Evolutionary conservation across 2,888 invertebrate genomes (phyloP).

Genomic region (Fragum whitleyi): DNA sequence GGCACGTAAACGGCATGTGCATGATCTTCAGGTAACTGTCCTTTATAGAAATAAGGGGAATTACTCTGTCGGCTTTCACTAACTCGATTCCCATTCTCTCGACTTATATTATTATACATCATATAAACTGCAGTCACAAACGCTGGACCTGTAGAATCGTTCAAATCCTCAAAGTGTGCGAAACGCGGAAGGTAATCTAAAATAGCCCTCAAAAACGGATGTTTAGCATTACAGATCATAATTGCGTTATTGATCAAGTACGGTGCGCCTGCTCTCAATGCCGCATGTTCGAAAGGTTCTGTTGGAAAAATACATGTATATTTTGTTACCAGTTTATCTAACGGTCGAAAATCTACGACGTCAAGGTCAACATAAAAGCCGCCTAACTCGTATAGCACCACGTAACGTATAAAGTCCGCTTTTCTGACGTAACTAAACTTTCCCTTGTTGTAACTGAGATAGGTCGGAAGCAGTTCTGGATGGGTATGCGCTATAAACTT

Average conservation of each 20-base stretch:
- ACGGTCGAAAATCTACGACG: conserved; percentile 70
- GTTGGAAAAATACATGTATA: conserved; percentile 70
- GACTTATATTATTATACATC: not conserved
- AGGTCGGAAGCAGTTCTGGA: conserved; percentile 56
- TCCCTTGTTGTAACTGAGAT: not conserved
- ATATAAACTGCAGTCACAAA: conserved; percentile 51
- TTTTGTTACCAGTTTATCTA: conserved; percentile 62
- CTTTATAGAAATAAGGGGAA: conserved; percentile 9
- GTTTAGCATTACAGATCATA: conserved; percentile 65
- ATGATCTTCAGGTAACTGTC: not conserved
- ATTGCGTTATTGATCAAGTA: conserved; percentile 52
- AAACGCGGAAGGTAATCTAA: conserved; percentile 63
- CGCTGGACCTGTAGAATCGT: conserved; percentile 73
- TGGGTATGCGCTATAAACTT: conserved; percentile 69
- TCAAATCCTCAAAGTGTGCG: conserved; percentile 65
- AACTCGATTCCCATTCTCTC: not conserved
- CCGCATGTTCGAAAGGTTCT: conserved; percentile 71
- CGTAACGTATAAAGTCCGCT: conserved; percentile 77
- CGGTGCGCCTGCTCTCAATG: conserved; percentile 65
- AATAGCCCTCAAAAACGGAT: conserved; percentile 69
- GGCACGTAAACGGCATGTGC: conserved; percentile 3
- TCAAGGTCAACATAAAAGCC: conserved; percentile 79
- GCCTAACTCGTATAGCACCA: conserved; percentile 76
- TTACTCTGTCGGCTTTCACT: not conserved
- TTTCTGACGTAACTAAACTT: conserved; percentile 16